Evolutionary conservation across 2,113 vertebrate species (phyloP).

Genomic region (Cacatua alba): DNA sequence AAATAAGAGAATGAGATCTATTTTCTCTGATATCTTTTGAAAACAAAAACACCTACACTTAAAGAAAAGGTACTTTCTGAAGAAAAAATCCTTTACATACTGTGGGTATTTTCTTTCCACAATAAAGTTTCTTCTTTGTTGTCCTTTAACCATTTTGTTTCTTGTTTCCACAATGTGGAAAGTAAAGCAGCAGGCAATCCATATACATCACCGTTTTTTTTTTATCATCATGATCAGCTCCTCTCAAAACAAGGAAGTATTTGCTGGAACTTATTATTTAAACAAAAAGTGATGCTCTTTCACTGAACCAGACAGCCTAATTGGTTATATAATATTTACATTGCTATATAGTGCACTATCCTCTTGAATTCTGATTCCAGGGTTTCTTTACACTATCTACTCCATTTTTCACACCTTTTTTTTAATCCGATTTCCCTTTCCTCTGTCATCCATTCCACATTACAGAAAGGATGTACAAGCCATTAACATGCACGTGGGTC

Average conservation of each 20-base stretch:
- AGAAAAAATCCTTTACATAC: neutral
- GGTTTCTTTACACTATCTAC: neutral
- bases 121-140: neutral
- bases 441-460: neutral
- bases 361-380: neutral
- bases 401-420: neutral
- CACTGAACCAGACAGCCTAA: neutral
- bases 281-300: neutral
- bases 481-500: neutral
- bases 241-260: neutral
- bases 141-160: neutral
- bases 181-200: neutral
- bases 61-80: neutral
- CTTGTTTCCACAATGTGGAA: neutral
- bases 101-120: neutral
- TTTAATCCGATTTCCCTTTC: neutral
- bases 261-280: neutral
- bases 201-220: neutral
- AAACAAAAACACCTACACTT: neutral
- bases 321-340: neutral
- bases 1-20: neutral
- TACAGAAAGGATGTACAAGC: neutral
- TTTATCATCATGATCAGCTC: neutral
- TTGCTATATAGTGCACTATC: neutral
- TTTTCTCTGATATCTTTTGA: neutral